Evolutionary conservation across 1,140 invertebrate species (phyloP).

Genomic region (Brachionus koreanus): DNA sequence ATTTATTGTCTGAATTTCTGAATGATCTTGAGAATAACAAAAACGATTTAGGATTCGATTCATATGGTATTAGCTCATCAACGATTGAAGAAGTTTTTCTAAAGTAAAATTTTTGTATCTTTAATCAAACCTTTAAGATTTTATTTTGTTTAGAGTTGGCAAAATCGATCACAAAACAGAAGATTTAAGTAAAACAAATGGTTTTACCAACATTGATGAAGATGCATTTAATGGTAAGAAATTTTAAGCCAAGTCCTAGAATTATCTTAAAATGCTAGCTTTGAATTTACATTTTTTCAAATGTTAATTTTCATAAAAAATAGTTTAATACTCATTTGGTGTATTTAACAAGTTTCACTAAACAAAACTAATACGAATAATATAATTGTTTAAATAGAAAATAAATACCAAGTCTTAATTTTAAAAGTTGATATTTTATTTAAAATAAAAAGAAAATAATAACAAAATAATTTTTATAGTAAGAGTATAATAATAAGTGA

Average conservation of each 20-base stretch:
- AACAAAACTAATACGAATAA: no score
- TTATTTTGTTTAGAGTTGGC: background rate
- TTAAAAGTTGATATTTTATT: no score
- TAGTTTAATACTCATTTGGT: no score
- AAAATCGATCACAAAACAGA: slow-evolving; percentile 36
- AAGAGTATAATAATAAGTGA: no score
- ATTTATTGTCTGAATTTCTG: slow-evolving; percentile 2
- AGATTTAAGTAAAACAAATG: background rate
- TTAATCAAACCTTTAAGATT: background rate
- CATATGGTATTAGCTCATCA: slow-evolving; percentile 5
- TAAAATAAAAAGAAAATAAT: no score
- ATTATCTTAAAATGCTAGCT: no score
- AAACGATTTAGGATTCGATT: background rate
- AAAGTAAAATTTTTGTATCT: background rate
- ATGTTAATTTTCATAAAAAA: no score
- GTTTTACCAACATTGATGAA: background rate
- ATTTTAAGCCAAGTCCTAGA: background rate
- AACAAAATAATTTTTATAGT: no score
- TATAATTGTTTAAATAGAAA: no score
- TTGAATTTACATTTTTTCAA: no score
- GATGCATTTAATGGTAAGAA: slow-evolving; percentile 3
- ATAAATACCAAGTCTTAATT: no score
- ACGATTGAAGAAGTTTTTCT: slow-evolving; percentile 45
- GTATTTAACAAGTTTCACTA: no score
- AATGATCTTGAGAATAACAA: slow-evolving; percentile 29